Evolutionary conservation across 2,888 invertebrate genomes (phyloP), one percentile per base, ranked within the genome.

Genomic region (Steinernema carpocapsae): DNA sequence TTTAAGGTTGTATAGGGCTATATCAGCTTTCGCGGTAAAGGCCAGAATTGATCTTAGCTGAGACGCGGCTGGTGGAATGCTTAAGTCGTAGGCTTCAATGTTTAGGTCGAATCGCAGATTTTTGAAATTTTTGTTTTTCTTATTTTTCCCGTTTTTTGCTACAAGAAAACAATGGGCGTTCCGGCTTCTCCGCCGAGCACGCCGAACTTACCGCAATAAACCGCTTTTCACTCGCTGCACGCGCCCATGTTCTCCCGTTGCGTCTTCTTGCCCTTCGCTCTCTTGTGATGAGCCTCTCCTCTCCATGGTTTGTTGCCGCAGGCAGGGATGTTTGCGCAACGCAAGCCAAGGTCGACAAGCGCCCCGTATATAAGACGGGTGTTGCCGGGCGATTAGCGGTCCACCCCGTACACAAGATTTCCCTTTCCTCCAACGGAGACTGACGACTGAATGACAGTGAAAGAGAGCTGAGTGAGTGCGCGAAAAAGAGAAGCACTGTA

Each of bases 121-220:
- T n/a, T n/a, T n/a, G n/a, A n/a, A n/a, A n/a, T n/a, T n/a, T n/a
- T n/a, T n/a, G n/a, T n/a, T n/a, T n/a, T n/a, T n/a, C n/a, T n/a
- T n/a, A n/a, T n/a, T n/a, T n/a, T n/a, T n/a, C n/a, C n/a, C n/a
- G n/a, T n/a, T n/a, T n/a, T n/a, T n/a, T n/a, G n/a, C n/a, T n/a
- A n/a, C n/a, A n/a, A n/a, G 24, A 56, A 56, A 56, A 56, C 56
- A 56, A 56, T 56, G 56, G 56, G 56, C 56, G 56, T 56, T 56
- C 56, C 56, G 22, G 24, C 26, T 24, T 22, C 6, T 4, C 26
- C 6, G 56, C 56, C 24, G 24, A 10, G 56, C 24, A 56, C 56
- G 22, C 56, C 56, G 56, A 19, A 56, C 56, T 56, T 26, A 56
- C 56, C 56, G 56, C 56, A 56, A 56, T 56, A 24, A 56, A 56